These are phyloP conservation scores for Carollia perspicillata DNA, from an alignment of 2,113 vertebrate genomes.

Conservation along the genomic window DNA sequence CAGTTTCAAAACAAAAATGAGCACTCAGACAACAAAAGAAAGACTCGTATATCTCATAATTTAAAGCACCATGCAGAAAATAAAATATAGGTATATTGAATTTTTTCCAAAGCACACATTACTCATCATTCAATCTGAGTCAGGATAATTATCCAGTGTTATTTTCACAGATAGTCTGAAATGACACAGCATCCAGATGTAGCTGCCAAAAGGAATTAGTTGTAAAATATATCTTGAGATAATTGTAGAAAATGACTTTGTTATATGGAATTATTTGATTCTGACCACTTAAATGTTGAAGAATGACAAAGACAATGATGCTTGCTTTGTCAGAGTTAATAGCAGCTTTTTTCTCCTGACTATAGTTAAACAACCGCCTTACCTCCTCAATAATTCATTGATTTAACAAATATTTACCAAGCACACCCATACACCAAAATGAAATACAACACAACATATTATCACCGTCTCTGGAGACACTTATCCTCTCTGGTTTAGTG, in stretches of 20 bases:
- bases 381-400: constrained; percentile 48
- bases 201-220: constrained; percentile 58
- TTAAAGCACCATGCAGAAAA: background rate
- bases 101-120: constrained; percentile 51
- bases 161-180: constrained; percentile 30
- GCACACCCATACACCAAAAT: constrained; percentile 12
- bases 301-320: constrained; percentile 56
- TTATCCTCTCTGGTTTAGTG: background rate
- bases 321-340: constrained; percentile 45
- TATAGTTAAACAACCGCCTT: background rate
- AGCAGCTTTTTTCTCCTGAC: constrained; percentile 35
- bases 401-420: constrained; percentile 67
- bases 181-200: constrained; percentile 50
- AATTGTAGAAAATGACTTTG: constrained; percentile 61
- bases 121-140: constrained; percentile 55
- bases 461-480: constrained; percentile 2
- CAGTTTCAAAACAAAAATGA: background rate
- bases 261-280: constrained; percentile 58
- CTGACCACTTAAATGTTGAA: constrained; percentile 57
- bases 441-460: constrained; percentile 31
- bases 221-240: constrained; percentile 54
- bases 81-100: background rate
- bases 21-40: background rate
- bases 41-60: background rate
- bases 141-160: constrained; percentile 45